Evolutionary conservation across 2,797 vertebrate species (phyloP).

Genomic region (Lepus oiostolus): DNA sequence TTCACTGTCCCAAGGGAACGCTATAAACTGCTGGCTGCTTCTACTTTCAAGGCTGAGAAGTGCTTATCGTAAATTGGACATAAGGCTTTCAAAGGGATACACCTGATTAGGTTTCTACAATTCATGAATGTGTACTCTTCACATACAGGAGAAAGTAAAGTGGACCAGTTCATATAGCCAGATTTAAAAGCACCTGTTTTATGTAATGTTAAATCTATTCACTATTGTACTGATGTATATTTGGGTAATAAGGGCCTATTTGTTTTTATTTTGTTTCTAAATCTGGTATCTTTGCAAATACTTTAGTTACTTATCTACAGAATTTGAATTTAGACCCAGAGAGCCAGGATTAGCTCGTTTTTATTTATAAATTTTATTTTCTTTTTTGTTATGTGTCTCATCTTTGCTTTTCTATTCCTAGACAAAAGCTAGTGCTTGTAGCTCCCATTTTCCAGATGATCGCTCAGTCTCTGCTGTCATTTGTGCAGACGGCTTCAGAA

Average conservation of each 20-base stretch:
- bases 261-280: conserved; percentile 51
- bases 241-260: conserved; percentile 7
- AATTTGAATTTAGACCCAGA: conserved; percentile 55
- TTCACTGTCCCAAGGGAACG: background rate
- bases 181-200: background rate
- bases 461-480: conserved; percentile 22
- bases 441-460: conserved; percentile 38
- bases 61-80: conserved; percentile 18
- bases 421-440: conserved; percentile 38
- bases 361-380: background rate
- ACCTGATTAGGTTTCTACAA: background rate
- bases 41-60: conserved; percentile 39
- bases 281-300: conserved; percentile 57
- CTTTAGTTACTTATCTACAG: conserved; percentile 43
- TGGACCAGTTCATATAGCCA: background rate
- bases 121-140: background rate
- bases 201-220: conserved; percentile 36
- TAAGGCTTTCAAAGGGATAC: conserved; percentile 42
- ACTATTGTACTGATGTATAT: conserved; percentile 19
- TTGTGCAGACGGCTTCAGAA: conserved; percentile 42
- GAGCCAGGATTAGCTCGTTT: conserved; percentile 40
- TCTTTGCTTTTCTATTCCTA: background rate
- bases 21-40: conserved; percentile 40
- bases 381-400: background rate
- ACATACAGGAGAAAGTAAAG: conserved; percentile 41